Evolutionary conservation across 1,140 invertebrate species (phyloP), one percentile per base, ranked within the genome.

Genomic region (Trichonephila clavata): DNA sequence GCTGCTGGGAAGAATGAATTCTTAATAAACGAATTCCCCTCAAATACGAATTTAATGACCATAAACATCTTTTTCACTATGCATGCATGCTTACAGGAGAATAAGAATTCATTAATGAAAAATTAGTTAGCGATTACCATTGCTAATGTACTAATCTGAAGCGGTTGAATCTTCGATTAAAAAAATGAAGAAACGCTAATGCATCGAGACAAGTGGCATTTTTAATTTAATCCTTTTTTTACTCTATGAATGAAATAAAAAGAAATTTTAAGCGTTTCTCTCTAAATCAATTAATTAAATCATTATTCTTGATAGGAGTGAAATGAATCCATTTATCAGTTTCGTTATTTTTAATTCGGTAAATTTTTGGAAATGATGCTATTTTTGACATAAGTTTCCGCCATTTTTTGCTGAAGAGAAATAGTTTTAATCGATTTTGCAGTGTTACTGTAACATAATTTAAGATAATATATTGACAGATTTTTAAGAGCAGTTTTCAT

Each of bases 71-170:
- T 86, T 59, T 86, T 86, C 84, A 20, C 39, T n/a, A 57, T 59
- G 59, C 24, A 57, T 14, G 21, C 16, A 10, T 27, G 27, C 18
- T 18, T 5, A 14, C 20, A 16, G 27, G 59, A n/a, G 59, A 59
- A 86, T 59, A 86, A 86, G 63, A 59, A 86, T 86, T 86, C 63
- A 86, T 86, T 59, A 86, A 86, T 65, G 63, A 86, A 86, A 59
- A 86, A 63, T 59, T 65, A 60, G 27, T 86, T 63, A 86, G 84
- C 24, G 60, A 86, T 86, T 86, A 86, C 59, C 84, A 86, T 61
- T 86, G 84, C 84, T 86, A 86, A 86, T 86, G n/a, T 86, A 21
- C 59, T 83, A 32, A 16, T 60, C 24, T 20, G 60, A 61, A 63
- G 57, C 20, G 16, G 59, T 86, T 39, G 27, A 57, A 86, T 20